Percentiles rank a stretch among this genome's conserved stretches.
These are phyloP conservation scores for Spinus pinus DNA, from an alignment of 2,797 vertebrate genomes.

Conservation along the genomic window DNA sequence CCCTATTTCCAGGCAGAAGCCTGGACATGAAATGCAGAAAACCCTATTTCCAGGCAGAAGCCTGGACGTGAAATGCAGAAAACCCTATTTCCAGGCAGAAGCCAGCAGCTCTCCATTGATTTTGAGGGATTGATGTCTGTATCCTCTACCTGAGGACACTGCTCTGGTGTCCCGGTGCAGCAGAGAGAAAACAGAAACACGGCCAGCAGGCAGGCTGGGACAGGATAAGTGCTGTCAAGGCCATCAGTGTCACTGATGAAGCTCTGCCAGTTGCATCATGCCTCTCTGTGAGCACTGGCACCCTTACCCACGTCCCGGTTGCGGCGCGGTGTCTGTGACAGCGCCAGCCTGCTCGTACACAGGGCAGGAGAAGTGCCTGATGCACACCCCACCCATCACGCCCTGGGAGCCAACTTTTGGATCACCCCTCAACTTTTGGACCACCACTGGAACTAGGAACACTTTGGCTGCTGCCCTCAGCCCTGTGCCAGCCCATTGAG, in stretches of 20 bases:
- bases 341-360: rapidly evolving
- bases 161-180: rapidly evolving
- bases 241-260: neutral
- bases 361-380: rapidly evolving
- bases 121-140: neutral
- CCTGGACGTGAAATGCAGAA: neutral
- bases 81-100: neutral
- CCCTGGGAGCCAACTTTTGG: neutral
- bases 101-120: neutral
- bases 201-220: neutral
- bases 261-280: neutral
- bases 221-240: neutral
- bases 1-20: neutral
- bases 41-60: neutral
- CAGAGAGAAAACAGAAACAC: neutral
- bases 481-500: rapidly evolving
- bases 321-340: rapidly evolving
- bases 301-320: rapidly evolving
- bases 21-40: neutral
- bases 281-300: neutral
- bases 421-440: no score
- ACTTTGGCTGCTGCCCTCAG: neutral
- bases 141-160: neutral
- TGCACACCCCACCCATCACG: neutral
- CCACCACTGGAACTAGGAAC: neutral